These are phyloP conservation scores for Catharus bicknelli DNA, from an alignment of 2,113 vertebrate genomes.

Conservation along the genomic window DNA sequence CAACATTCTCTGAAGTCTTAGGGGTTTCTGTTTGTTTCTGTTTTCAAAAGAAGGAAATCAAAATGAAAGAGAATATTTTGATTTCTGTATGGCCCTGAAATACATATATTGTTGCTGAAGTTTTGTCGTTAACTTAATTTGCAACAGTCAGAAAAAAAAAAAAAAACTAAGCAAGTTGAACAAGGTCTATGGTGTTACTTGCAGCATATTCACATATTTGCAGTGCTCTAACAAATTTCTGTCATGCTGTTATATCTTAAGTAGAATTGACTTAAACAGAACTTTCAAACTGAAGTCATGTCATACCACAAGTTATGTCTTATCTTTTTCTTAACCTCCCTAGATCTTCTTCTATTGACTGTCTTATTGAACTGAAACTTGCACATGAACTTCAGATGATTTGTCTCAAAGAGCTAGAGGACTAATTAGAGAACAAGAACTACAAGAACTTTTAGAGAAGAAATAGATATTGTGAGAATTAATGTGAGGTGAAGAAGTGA, in stretches of 20 bases:
- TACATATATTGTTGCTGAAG: neutral
- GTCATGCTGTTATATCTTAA: conserved; percentile 36
- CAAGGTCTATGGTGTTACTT: neutral
- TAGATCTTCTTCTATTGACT: neutral
- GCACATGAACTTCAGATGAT: neutral
- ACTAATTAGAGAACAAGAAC: neutral
- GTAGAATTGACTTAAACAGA: conserved; percentile 43
- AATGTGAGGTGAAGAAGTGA: neutral
- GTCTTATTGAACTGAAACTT: neutral
- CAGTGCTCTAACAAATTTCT: conserved; percentile 24
- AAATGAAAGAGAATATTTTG: neutral
- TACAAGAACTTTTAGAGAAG: neutral
- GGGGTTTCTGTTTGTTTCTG: neutral
- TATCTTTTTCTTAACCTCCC: neutral
- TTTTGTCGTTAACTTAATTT: neutral
- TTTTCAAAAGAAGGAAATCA: neutral
- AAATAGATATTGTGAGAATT: neutral
- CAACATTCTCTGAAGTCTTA: neutral
- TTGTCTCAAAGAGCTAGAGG: neutral
- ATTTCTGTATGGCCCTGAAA: neutral
- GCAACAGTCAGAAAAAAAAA: neutral
- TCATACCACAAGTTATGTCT: conserved; percentile 29
- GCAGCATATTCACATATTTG: conserved; percentile 40
- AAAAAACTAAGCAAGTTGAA: neutral
- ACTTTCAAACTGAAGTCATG: conserved; percentile 57